Evolutionary conservation across 1,140 invertebrate genomes (phyloP).

Genomic region (Drosophila ambigua): DNA sequence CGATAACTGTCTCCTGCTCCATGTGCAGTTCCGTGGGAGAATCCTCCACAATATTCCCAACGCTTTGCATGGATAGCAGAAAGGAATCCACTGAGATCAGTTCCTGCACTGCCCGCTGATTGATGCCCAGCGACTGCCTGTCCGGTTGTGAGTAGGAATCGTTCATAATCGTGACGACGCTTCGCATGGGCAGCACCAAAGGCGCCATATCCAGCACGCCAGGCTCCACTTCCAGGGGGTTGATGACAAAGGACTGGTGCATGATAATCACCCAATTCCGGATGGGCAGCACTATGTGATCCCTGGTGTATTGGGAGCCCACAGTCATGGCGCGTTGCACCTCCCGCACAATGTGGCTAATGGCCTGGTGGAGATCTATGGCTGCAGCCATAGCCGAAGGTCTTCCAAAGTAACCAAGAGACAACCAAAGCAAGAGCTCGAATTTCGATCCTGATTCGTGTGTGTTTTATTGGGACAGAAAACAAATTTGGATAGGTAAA

Average conservation of each 20-base stretch:
- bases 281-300: conserved; percentile 14
- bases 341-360: too few relatives aligned
- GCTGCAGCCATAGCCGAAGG: background rate
- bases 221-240: background rate
- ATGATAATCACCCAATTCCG: conserved; percentile 8
- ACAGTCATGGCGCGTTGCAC: too few relatives aligned
- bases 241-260: conserved; percentile 17
- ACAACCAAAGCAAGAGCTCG: too few relatives aligned
- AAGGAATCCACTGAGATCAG: conserved; percentile 2
- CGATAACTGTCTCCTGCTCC: conserved; percentile 5
- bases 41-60: conserved; percentile 1
- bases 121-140: conserved; percentile 6
- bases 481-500: too few relatives aligned
- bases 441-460: too few relatives aligned
- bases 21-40: background rate
- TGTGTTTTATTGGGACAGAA: too few relatives aligned
- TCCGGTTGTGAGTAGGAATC: background rate
- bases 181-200: background rate
- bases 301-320: background rate
- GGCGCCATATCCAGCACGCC: conserved; percentile 6
- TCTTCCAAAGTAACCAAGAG: too few relatives aligned
- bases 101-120: background rate
- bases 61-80: background rate
- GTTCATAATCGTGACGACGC: conserved; percentile 1
- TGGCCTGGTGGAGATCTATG: too few relatives aligned